Percentiles rank a stretch among this genome's conserved stretches.
These are phyloP conservation scores for Astreopora myriophthalma DNA, from an alignment of 64 coral and sea anemone species.

Conservation along the genomic window DNA sequence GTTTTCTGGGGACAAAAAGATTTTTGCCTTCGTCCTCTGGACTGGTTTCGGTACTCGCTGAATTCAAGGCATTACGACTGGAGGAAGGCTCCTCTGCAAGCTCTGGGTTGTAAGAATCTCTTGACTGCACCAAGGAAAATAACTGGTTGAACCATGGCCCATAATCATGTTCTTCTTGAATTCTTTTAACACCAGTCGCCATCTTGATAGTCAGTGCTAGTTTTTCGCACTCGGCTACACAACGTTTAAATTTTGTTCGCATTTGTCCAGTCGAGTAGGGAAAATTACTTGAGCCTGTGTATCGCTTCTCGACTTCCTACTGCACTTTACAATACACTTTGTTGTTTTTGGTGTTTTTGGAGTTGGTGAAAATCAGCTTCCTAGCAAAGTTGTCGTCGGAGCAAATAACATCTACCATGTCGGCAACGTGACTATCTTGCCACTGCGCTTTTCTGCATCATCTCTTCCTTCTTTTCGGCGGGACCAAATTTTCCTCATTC, in stretches of 20 bases:
- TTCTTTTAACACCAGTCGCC: constrained; percentile 30
- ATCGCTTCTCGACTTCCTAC: background rate
- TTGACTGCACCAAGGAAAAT: constrained; percentile 41
- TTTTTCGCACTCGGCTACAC: constrained; percentile 21
- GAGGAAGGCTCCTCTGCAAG: constrained; percentile 35
- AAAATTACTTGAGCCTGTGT: background rate
- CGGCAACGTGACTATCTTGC: background rate
- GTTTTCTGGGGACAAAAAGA: constrained; percentile 32
- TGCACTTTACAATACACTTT: background rate
- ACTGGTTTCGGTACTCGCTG: background rate
- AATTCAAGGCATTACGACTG: background rate
- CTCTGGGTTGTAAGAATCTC: constrained; percentile 45
- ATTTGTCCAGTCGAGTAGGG: background rate
- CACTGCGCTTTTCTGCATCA: background rate
- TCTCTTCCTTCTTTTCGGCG: background rate
- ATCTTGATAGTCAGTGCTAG: constrained; percentile 44
- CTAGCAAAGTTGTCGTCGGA: background rate
- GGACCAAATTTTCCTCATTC: background rate
- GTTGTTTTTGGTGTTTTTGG: background rate
- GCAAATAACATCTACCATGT: background rate
- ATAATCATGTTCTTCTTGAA: constrained; percentile 41
- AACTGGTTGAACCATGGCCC: constrained; percentile 38
- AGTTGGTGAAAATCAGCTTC: background rate
- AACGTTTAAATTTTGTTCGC: constrained; percentile 41
- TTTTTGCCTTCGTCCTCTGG: background rate